phyloP scores from a whole-genome alignment of 1,140 invertebrate species.

The Hydropsyche tenuis region DNA sequence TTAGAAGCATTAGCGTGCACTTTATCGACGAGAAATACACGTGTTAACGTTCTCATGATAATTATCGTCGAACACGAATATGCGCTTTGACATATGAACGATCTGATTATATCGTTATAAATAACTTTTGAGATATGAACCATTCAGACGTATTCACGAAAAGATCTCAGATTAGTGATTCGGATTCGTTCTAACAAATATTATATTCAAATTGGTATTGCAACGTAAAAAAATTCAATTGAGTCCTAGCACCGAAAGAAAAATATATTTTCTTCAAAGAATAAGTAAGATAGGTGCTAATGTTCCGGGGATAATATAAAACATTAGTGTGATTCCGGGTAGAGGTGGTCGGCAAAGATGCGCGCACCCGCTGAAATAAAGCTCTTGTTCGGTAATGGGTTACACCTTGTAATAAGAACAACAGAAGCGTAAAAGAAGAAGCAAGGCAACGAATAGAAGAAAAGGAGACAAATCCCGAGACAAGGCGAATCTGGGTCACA shows the following conservation, averaged over 20 bases:
- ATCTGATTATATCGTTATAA: no score
- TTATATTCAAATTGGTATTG: no score
- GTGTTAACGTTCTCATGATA: no score
- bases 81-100: no score
- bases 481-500: constrained; percentile 13
- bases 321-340: constrained; percentile 34
- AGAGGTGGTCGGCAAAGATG: not conserved
- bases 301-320: constrained; percentile 37
- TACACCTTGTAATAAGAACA: constrained; percentile 40
- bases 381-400: constrained; percentile 33
- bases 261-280: constrained; percentile 13
- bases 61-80: no score
- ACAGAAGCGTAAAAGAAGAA: constrained; percentile 17
- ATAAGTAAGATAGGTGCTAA: constrained; percentile 20
- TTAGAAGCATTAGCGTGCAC: no score
- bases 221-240: no score
- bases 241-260: constrained; percentile 8
- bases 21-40: no score
- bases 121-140: no score
- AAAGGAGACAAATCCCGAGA: constrained; percentile 25
- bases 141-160: no score
- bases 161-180: no score
- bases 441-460: not conserved
- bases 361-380: constrained; percentile 22
- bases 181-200: no score